A percentile compares a stretch with the other conserved stretches of the same genome.
Evolutionary conservation across 1,140 invertebrate genomes (phyloP).

Genomic region (Drosophila pseudoananassae): DNA sequence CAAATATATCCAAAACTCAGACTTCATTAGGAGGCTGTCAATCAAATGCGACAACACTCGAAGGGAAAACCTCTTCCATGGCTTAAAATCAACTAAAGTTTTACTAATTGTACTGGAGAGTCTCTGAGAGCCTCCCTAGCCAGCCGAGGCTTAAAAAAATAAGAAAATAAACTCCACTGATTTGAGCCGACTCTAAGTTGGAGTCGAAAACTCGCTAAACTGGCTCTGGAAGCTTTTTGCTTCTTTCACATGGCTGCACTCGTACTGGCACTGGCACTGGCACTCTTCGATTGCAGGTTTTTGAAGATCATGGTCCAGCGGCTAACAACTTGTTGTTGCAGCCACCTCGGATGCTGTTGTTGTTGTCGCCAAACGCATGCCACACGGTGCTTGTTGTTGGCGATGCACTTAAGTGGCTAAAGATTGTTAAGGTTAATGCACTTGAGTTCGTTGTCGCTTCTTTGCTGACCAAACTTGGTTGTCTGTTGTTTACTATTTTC

Average conservation of each 20-base stretch:
- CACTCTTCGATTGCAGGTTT: conserved; percentile 71
- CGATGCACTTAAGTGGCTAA: conserved; percentile 68
- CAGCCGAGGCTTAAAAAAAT: conserved; percentile 3
- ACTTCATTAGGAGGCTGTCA: conserved; percentile 26
- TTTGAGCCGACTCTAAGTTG: conserved; percentile 21
- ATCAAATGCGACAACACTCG: conserved; percentile 6
- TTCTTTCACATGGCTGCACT: conserved; percentile 49
- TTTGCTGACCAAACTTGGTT: conserved; percentile 73
- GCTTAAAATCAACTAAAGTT: conserved; percentile 4
- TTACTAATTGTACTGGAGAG: conserved; percentile 27
- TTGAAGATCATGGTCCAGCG: conserved; percentile 75
- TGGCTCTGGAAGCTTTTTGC: conserved; percentile 62
- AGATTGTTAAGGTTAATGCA: conserved; percentile 80
- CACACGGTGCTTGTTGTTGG: conserved; percentile 38
- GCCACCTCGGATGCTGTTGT: conserved; percentile 10
- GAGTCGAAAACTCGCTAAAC: conserved; percentile 65
- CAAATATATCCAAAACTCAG: neutral
- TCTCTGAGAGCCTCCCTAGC: conserved; percentile 16
- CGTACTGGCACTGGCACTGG: conserved; percentile 17
- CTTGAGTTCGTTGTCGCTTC: conserved; percentile 79
- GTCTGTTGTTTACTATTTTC: conserved; percentile 11
- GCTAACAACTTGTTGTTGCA: conserved; percentile 58
- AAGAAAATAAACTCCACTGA: neutral
- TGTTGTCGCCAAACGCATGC: conserved; percentile 66
- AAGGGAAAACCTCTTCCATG: conserved; percentile 9